Conservation (phyloP, 2,113 vertebrate species). For the Cyrtonyx montezumae region DNA sequence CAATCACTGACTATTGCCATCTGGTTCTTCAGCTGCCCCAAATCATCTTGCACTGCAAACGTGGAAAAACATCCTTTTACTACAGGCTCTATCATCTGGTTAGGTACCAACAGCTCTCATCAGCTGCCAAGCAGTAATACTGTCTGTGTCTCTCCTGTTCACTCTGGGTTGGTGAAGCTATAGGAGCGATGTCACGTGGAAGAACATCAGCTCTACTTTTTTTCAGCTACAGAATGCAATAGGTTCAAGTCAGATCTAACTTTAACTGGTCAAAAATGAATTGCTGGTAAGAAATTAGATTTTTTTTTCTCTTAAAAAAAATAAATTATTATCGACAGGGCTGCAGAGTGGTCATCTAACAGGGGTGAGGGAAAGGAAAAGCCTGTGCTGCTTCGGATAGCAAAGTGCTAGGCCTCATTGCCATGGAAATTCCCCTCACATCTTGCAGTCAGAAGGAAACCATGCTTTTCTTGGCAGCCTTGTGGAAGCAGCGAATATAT, state of each 20-base stretch:
- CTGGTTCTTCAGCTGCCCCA: not conserved
- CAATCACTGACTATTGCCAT: not conserved
- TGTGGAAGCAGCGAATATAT: not conserved
- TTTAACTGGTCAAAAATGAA: not conserved
- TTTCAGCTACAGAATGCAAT: not conserved
- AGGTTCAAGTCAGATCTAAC: not conserved
- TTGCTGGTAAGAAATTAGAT: not conserved
- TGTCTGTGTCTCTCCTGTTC: not conserved
- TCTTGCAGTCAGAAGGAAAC: not conserved
- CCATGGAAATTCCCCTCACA: not conserved
- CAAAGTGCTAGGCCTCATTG: not conserved
- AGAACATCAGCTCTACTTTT: not conserved
- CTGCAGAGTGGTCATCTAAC: not conserved
- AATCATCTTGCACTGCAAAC: too few species aligned
- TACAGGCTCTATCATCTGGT: not conserved
- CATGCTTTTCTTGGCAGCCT: not conserved
- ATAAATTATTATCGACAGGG: not conserved
- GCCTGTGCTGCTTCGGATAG: not conserved
- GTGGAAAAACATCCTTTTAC: not conserved
- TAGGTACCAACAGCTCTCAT: too few species aligned
- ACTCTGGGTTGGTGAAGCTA: not conserved
- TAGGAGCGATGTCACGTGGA: accelerated
- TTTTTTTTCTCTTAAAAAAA: not conserved
- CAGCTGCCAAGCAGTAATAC: not conserved
- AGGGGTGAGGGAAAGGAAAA: not conserved